Conservation (phyloP, 2,113 vertebrate genomes). For the Syngnathus floridae region DNA sequence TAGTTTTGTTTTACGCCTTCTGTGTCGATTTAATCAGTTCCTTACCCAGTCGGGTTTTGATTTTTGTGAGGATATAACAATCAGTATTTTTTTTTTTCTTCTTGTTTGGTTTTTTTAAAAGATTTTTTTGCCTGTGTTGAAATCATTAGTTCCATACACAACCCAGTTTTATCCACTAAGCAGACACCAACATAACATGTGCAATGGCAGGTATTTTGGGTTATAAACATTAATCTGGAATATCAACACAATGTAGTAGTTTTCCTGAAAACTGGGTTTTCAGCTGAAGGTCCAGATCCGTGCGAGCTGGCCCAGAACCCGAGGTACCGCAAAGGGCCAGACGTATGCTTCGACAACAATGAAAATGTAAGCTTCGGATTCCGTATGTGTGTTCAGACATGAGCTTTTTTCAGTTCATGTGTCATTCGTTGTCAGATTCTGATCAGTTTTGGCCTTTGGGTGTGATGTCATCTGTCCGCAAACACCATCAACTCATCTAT, state of each 20-base stretch:
- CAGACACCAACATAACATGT: not conserved
- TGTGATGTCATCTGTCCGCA: conserved; percentile 39
- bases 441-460: conserved; percentile 53
- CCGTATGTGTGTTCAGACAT: conserved; percentile 2
- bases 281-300: conserved; percentile 91
- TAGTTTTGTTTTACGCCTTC: not conserved
- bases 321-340: conserved; percentile 91
- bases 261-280: conserved; percentile 71
- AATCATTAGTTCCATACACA: not conserved
- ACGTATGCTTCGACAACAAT: conserved; percentile 93
- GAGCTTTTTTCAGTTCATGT: conserved; percentile 9
- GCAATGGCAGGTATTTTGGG: not conserved
- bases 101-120: too few species aligned
- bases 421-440: conserved; percentile 40
- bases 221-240: not conserved
- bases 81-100: not conserved
- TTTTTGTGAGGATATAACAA: not conserved
- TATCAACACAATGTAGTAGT: conserved; percentile 3
- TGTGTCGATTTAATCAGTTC: conserved; percentile 1
- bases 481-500: conserved; percentile 18
- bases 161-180: not conserved
- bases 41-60: not conserved
- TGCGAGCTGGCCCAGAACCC: conserved; percentile 91
- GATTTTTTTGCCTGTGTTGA: not conserved
- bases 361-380: conserved; percentile 73